Percentiles rank a stretch among this genome's conserved stretches.
Evolutionary conservation across 2,888 invertebrate species (phyloP).

Genomic region (Hirtodrosophila confusa): DNA sequence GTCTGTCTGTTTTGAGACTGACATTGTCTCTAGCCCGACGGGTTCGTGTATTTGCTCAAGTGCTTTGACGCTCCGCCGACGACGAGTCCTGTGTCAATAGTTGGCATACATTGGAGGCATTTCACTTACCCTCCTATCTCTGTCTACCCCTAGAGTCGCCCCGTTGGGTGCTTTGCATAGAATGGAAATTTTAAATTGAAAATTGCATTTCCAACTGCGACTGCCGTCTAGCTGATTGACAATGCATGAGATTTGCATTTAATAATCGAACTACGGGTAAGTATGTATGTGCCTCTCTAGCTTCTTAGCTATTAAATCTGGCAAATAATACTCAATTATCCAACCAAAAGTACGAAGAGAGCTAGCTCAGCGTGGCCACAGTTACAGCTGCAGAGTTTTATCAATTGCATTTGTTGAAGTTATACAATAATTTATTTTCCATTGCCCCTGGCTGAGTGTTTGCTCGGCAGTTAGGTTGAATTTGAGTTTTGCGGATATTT

Average conservation of each 20-base stretch:
- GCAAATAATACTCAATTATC: conserved; percentile 47
- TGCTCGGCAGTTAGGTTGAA: conserved; percentile 6
- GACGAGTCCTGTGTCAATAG: conserved; percentile 73
- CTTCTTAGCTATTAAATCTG: conserved; percentile 50
- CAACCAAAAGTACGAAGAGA: conserved; percentile 7
- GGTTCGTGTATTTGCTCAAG: conserved; percentile 67
- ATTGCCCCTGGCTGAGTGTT: conserved; percentile 7
- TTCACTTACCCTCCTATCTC: conserved; percentile 15
- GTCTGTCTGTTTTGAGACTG: conserved; percentile 26
- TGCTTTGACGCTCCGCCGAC: conserved; percentile 60
- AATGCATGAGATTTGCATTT: conserved; percentile 73
- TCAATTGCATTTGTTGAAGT: conserved; percentile 40
- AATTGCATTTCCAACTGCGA: conserved; percentile 64
- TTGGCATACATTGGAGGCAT: conserved; percentile 66
- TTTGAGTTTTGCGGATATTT: conserved; percentile 50
- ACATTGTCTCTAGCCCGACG: conserved; percentile 53
- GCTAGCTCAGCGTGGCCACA: not conserved
- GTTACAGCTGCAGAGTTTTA: not conserved
- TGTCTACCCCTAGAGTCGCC: not conserved
- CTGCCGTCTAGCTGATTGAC: conserved; percentile 52
- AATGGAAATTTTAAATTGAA: conserved; percentile 74
- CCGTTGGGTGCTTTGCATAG: conserved; percentile 63
- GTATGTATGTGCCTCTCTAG: conserved; percentile 17
- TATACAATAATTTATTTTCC: conserved; percentile 37
- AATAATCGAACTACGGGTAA: conserved; percentile 61